Base-by-base conservation (phyloP, 2,797 vertebrate genomes). In the Cossypha dichroa region DNA sequence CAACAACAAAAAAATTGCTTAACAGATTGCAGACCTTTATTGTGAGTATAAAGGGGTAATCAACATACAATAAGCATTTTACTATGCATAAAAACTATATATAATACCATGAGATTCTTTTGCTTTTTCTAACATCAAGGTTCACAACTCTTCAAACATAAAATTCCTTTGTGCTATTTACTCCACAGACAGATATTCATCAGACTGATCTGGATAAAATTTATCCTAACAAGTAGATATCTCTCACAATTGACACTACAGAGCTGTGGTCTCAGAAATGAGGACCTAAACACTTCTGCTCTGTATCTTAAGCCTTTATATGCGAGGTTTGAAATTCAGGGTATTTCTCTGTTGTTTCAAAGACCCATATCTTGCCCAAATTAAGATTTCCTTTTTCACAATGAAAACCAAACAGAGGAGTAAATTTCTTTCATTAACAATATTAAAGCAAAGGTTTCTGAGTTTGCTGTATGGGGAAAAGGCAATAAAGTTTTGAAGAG, bases 401-500 rank as follows among this genome's bases (percentile, higher is more conserved):
- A 92, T 79, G 91, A 96, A 97, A 97, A 96, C 88, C 86, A 97
- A 97, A 97, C 96, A 97, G 94, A 97, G 75, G 94, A 96, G 79
- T 90, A 96, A 69, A 97, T 97, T 72, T 93, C 82, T 97, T 97
- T 98, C 95, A 97, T 95, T 97, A 97, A 97, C 89, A 97, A 93
- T 97, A 97, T 96, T 97, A 97, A 94, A 97, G 87, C 94, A 97
- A 98, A 97, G 78, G 97, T 96, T 97, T 97, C 95, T 75, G 91
- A 98, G 93, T 98, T 97, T 18, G 2, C 87, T 97, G 93, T 88
- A 94, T 76, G 62, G 91, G 96, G 93, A 97, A 97, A 98, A 97
- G 92, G 96, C 96, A 98, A 98, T 98, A 97, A 98, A 98, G 97
- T 98, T 98, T 98, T 97, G 97, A 98, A 98, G 96, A 95, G 62